phyloP scores from a whole-genome alignment of 2,797 vertebrate genomes.

The Tiaroga cobitis region DNA sequence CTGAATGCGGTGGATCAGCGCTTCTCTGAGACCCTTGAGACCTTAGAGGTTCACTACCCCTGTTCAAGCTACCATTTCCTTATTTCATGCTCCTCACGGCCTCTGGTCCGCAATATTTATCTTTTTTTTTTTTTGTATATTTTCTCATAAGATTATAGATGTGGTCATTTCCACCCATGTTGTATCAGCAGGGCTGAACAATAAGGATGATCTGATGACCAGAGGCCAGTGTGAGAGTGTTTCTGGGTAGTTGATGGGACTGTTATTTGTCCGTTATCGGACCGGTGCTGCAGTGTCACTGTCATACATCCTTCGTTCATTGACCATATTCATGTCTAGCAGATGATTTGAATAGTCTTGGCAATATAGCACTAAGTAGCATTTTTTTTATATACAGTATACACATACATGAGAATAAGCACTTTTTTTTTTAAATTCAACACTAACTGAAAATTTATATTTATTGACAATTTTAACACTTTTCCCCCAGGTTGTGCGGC shows the following conservation, averaged over 20 bases:
- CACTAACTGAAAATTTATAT: too few species aligned
- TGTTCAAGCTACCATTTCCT: slow-evolving; percentile 23
- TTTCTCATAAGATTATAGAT: slow-evolving; percentile 20
- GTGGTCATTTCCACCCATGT: not conserved
- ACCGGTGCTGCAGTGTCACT: not conserved
- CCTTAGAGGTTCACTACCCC: slow-evolving; percentile 26
- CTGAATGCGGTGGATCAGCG: slow-evolving; percentile 68
- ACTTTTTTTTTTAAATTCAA: too few species aligned
- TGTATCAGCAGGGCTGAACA: not conserved
- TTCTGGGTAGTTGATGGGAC: not conserved
- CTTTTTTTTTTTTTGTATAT: not conserved
- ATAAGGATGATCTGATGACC: not conserved
- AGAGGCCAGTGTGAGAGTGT: not conserved
- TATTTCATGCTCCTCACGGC: slow-evolving; percentile 27
- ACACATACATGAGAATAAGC: too few species aligned
- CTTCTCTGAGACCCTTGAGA: slow-evolving; percentile 44
- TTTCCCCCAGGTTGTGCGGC: slow-evolving; percentile 74
- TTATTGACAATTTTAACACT: not conserved
- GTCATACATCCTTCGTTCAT: not conserved
- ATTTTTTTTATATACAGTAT: not conserved
- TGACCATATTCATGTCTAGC: not conserved
- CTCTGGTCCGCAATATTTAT: slow-evolving; percentile 10
- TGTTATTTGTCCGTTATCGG: not conserved
- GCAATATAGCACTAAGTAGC: not conserved
- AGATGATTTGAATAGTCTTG: not conserved